phyloP scores from a whole-genome alignment of 1,140 invertebrate genomes.

The Cherax quadricarinatus region DNA sequence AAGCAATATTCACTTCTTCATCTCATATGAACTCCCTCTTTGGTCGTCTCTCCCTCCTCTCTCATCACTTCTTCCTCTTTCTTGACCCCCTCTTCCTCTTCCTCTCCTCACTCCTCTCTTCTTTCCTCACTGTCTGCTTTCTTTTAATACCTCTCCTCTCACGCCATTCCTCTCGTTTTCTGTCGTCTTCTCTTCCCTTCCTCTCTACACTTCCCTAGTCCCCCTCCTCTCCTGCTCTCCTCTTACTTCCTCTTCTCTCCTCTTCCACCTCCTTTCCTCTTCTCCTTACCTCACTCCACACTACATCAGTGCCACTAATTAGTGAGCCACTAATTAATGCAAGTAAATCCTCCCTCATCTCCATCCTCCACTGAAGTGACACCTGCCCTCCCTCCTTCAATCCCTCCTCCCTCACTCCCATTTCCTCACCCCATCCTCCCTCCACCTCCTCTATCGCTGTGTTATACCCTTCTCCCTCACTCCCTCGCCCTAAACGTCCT shows the following conservation, averaged over 20 bases:
- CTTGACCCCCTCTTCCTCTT: no score
- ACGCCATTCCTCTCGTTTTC: neutral
- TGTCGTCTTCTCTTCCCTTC: neutral
- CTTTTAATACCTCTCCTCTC: neutral
- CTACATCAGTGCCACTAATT: constrained; percentile 9
- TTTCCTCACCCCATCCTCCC: neutral
- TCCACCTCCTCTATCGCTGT: neutral
- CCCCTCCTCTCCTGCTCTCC: neutral
- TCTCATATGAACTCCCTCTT: no score
- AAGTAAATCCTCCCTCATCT: constrained; percentile 21
- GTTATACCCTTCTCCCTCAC: neutral
- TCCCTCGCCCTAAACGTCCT: neutral
- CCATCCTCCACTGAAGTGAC: constrained; percentile 2
- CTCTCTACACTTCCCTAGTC: neutral
- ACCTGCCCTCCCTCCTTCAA: neutral
- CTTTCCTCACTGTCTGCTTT: no score
- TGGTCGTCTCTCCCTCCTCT: no score
- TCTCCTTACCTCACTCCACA: neutral
- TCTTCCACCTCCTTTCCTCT: neutral
- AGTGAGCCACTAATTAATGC: constrained; percentile 41
- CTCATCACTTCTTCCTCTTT: no score
- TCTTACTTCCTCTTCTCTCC: neutral
- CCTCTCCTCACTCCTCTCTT: no score
- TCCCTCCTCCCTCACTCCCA: neutral
- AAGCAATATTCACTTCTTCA: no score